Percentiles rank a stretch among this genome's conserved stretches.
phyloP scores from a whole-genome alignment of 2,888 invertebrate genomes.

The Neocrepidodera transversa region DNA sequence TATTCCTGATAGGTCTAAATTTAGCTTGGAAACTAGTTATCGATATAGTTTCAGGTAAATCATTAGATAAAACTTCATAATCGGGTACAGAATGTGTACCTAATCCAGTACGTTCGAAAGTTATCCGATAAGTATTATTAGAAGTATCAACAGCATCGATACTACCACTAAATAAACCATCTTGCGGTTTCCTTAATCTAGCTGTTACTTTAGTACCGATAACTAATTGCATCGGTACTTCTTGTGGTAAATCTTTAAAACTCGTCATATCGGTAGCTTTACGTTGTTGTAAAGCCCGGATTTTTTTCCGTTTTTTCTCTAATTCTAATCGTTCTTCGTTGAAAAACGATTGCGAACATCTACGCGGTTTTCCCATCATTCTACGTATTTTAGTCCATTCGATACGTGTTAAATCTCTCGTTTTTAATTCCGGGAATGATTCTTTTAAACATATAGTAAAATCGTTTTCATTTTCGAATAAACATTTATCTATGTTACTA shows the following conservation, averaged over 20 bases:
- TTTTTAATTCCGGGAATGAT: slow-evolving; percentile 90
- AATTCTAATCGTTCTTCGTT: slow-evolving; percentile 92
- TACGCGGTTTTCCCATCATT: slow-evolving; percentile 96
- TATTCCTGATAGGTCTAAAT: slow-evolving; percentile 74
- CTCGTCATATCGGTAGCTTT: slow-evolving; percentile 79
- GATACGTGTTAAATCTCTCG: slow-evolving; percentile 80
- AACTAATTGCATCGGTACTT: slow-evolving; percentile 93
- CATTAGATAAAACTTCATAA: slow-evolving; percentile 94
- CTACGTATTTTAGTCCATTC: slow-evolving; percentile 96
- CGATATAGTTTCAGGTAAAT: slow-evolving; percentile 88
- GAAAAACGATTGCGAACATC: slow-evolving; percentile 95
- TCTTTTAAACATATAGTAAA: slow-evolving; percentile 93
- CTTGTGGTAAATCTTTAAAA: slow-evolving; percentile 88
- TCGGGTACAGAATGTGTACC: slow-evolving; percentile 97
- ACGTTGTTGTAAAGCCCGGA: slow-evolving; percentile 90
- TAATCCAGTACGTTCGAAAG: slow-evolving; percentile 89
- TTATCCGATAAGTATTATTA: slow-evolving; percentile 92
- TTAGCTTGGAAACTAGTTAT: slow-evolving; percentile 83
- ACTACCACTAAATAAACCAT: slow-evolving; percentile 87
- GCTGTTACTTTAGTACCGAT: slow-evolving; percentile 95
- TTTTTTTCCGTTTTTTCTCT: slow-evolving; percentile 88
- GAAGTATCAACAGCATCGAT: slow-evolving; percentile 96
- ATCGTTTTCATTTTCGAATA: slow-evolving; percentile 96
- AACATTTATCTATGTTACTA: slow-evolving; percentile 93
- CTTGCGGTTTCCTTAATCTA: slow-evolving; percentile 88